Evolutionary conservation across 2,113 vertebrate genomes (phyloP).

Genomic region (Limnothrissa miodon): DNA sequence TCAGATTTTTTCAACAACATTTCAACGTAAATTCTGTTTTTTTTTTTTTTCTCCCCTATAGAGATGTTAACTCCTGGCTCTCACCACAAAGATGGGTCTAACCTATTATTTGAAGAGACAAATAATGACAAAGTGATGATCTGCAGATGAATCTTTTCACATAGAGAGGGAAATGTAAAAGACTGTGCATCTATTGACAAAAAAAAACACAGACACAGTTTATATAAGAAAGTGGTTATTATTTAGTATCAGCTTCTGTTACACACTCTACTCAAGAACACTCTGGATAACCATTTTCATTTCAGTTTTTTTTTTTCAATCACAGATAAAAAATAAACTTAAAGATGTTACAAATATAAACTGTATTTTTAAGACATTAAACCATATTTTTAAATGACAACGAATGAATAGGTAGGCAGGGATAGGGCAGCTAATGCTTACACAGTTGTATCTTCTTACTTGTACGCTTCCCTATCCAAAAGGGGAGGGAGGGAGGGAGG

Average conservation of each 20-base stretch:
- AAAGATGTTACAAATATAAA: conserved; percentile 76
- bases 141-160: neutral
- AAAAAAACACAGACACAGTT: conserved; percentile 51
- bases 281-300: conserved; percentile 60
- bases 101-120: neutral
- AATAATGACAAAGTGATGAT: neutral
- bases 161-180: neutral
- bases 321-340: conserved; percentile 67
- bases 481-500: conserved; percentile 47
- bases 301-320: conserved; percentile 47
- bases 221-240: conserved; percentile 76
- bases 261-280: conserved; percentile 65
- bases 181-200: neutral
- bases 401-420: conserved; percentile 60
- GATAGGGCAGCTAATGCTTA: conserved; percentile 56
- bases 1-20: neutral
- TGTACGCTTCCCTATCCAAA: conserved; percentile 48
- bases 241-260: conserved; percentile 66
- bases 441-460: conserved; percentile 47
- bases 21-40: neutral
- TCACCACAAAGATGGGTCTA: neutral
- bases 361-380: conserved; percentile 63
- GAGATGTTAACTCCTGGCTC: neutral
- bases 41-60: too few relatives aligned
- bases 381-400: conserved; percentile 54